These are phyloP conservation scores for Nestor notabilis DNA, from an alignment of 2,113 vertebrate genomes.

Conservation along the genomic window DNA sequence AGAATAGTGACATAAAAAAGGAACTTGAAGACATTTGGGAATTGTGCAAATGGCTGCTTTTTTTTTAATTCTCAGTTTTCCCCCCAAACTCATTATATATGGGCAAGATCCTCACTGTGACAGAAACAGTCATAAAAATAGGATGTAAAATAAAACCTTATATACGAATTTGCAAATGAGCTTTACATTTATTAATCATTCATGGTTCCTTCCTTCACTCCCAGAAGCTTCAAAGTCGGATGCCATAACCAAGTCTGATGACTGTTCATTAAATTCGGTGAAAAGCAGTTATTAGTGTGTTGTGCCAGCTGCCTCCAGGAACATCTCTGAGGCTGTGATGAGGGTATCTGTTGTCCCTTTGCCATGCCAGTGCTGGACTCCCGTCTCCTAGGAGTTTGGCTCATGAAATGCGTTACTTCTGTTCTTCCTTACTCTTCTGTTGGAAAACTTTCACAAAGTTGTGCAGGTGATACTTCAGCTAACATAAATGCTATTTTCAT, in stretches of 20 bases:
- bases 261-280: neutral
- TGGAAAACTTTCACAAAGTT: neutral
- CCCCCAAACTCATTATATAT: neutral
- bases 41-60: neutral
- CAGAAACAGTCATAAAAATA: neutral
- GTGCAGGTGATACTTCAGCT: neutral
- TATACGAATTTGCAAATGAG: neutral
- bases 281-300: neutral
- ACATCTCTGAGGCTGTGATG: neutral
- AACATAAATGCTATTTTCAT: neutral
- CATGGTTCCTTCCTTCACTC: neutral
- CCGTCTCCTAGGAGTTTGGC: neutral
- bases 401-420: neutral
- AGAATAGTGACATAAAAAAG: neutral
- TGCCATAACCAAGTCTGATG: neutral
- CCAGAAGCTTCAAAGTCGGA: neutral
- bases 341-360: neutral
- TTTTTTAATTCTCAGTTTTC: neutral
- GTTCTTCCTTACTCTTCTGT: neutral
- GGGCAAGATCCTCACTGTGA: neutral
- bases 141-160: neutral
- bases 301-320: neutral
- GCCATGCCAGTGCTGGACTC: neutral
- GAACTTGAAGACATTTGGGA: neutral
- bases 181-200: neutral